Evolutionary conservation across 2,888 invertebrate genomes (phyloP), one percentile per base, ranked within the genome.

Genomic region (Mesorhabditis sp.): DNA sequence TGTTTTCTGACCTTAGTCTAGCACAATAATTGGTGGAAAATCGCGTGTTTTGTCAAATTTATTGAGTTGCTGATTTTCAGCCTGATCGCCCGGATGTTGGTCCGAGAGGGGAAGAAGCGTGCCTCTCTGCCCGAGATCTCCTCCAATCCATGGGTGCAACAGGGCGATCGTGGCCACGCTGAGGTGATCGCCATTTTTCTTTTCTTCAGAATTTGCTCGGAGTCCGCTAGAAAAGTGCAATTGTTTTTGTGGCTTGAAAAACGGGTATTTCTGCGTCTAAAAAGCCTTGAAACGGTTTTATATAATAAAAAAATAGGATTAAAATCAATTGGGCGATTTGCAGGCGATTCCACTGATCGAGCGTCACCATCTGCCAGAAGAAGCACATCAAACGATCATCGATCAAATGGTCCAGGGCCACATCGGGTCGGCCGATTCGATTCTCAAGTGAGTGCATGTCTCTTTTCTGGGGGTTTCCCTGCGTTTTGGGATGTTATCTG

Each of bases 371-470:
- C 89, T 98, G 4, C 91, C 92, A 7, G 93, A 94, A 69, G 94
- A 94, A 68, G 94, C 96, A 86, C 94, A 94, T 85, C 90, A 76
- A 10, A 85, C 92, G 74, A 94, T 98, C 79, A 90, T 98, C 76
- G 93, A 94, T 83, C 93, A 93, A 88, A 97, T 98, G 92, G 93
- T 94, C 43, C 93, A 92, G 85, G 97, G 97, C 70, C 91, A 92
- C 83, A 94, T 98, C 74, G 95, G 94, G 69, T 91, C 92, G 69
- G 93, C 94, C 87, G 95, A 97, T 86, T 92, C 94, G 86, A 95
- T 98, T 80, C 87, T 93, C 82, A 92, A 93, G 91, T 75, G 44
- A 7, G 28, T 28, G 28, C 28, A 1, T 15, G 63, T 15, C 58
- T 45, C 45, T 73, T n/a, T 72, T 63, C 4, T 5, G 28, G 62